A percentile compares a stretch with the other conserved stretches of the same genome.
Conservation (phyloP, 2,888 invertebrate species). For the Candidula unifasciata region DNA sequence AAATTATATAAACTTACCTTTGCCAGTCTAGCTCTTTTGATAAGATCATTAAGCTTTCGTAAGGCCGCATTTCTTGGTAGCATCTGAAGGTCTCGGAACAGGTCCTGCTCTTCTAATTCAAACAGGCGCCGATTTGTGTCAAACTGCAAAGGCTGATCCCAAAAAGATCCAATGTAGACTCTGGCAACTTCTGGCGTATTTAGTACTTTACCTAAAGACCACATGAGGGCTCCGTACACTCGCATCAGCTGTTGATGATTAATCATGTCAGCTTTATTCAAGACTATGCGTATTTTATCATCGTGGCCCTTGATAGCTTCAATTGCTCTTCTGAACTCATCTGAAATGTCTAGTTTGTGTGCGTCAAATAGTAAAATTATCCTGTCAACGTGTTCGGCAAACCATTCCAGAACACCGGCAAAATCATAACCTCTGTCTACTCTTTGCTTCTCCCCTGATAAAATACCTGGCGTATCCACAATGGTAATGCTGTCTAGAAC, state of each 20-base stretch:
- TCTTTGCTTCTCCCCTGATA: slow-evolving; percentile 97
- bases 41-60: slow-evolving; percentile 97
- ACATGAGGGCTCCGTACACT: slow-evolving; percentile 98
- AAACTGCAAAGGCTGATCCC: slow-evolving; percentile 97
- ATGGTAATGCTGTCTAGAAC: slow-evolving; percentile 96
- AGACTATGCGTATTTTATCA: slow-evolving; percentile 90
- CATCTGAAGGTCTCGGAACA: slow-evolving; percentile 90
- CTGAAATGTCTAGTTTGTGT: slow-evolving; percentile 98
- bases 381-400: slow-evolving; percentile 97
- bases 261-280: slow-evolving; percentile 99
- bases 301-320: slow-evolving; percentile 88
- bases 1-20: slow-evolving; percentile 83
- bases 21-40: slow-evolving; percentile 96
- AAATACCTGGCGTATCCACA: slow-evolving; percentile 93
- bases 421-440: slow-evolving; percentile 93
- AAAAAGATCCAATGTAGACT: slow-evolving; percentile 99
- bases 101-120: slow-evolving; percentile 78
- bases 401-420: slow-evolving; percentile 98
- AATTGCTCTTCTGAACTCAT: slow-evolving; percentile 97
- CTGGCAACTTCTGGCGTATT: slow-evolving; percentile 99
- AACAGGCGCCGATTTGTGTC: slow-evolving; percentile 89
- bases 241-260: slow-evolving; percentile 99
- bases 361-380: slow-evolving; percentile 98
- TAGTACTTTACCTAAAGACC: slow-evolving; percentile 98
- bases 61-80: slow-evolving; percentile 96